Conservation (phyloP, 2,113 vertebrate genomes). For the Solenodon paradoxus region DNA sequence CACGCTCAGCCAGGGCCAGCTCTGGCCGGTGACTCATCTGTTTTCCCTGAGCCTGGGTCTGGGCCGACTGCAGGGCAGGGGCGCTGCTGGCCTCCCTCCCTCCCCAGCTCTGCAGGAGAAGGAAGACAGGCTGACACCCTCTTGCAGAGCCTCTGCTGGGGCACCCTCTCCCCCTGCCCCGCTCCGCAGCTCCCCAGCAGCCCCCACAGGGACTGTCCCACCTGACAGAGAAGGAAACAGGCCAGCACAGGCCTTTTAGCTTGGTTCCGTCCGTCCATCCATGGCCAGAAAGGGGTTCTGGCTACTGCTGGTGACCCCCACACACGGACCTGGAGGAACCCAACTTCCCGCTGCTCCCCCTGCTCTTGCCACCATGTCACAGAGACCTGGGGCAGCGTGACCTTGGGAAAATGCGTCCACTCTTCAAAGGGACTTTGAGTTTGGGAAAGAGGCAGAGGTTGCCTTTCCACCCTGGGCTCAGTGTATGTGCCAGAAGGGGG, state of each 20-base stretch:
- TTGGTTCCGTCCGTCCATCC: rapidly evolving
- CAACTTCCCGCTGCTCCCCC: too few relatives aligned
- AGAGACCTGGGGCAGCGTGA: too few relatives aligned
- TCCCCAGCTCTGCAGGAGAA: neutral
- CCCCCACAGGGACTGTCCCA: rapidly evolving
- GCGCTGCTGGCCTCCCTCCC: neutral
- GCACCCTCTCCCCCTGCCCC: neutral
- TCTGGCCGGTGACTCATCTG: slow-evolving; percentile 59
- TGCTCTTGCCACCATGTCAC: too few relatives aligned
- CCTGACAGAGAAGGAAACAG: neutral
- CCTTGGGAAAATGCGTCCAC: neutral
- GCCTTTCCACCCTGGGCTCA: neutral
- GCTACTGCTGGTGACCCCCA: neutral
- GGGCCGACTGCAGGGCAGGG: neutral
- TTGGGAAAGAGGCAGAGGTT: neutral
- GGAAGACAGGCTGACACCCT: neutral
- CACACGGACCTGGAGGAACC: too few relatives aligned
- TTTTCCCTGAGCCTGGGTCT: neutral
- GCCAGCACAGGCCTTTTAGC: neutral
- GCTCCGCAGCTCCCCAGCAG: neutral
- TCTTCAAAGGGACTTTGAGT: neutral
- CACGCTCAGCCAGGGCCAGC: neutral
- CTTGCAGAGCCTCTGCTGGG: neutral
- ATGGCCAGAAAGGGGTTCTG: neutral
- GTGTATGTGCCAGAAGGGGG: rapidly evolving